phyloP scores from a whole-genome alignment of 2,888 invertebrate genomes.

The Dusona sp. region DNA sequence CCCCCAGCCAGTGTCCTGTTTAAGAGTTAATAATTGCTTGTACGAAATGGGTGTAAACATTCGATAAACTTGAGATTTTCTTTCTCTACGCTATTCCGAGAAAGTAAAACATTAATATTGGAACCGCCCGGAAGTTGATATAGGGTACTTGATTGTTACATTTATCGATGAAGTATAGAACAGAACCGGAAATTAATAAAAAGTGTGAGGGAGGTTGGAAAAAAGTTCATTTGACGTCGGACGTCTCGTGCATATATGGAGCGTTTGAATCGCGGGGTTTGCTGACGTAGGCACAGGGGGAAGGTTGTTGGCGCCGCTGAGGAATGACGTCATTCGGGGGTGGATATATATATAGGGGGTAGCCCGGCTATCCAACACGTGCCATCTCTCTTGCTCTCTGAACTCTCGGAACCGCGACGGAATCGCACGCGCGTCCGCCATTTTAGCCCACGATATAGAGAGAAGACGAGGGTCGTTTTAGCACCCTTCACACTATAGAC shows the following conservation, averaged over 20 bases:
- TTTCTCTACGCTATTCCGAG: no score
- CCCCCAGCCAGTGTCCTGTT: no score
- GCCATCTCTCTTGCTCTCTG: slow-evolving; percentile 72
- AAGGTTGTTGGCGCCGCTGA: slow-evolving; percentile 77
- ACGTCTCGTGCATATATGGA: slow-evolving; percentile 42
- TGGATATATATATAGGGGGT: slow-evolving; percentile 62
- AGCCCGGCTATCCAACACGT: slow-evolving; percentile 74
- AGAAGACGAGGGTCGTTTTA: slow-evolving; percentile 3
- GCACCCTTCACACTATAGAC: slow-evolving; percentile 11
- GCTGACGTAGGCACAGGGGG: slow-evolving; percentile 77
- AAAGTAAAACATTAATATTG: not conserved
- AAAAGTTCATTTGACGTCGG: slow-evolving; percentile 11
- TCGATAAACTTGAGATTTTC: not conserved
- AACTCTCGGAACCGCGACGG: slow-evolving; percentile 69
- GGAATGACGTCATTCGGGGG: slow-evolving; percentile 79
- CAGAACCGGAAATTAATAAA: slow-evolving; percentile 7
- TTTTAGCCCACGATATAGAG: slow-evolving; percentile 41
- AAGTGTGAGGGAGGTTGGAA: slow-evolving; percentile 1
- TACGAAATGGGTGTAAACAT: not conserved
- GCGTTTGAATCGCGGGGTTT: slow-evolving; percentile 45
- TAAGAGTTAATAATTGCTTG: not conserved
- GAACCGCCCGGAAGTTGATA: not conserved
- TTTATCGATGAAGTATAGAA: not conserved
- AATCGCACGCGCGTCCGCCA: slow-evolving; percentile 55
- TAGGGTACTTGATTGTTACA: not conserved